Evolutionary conservation across 2,797 vertebrate genomes (phyloP).

Genomic region (Pseudomugil gertrudae): DNA sequence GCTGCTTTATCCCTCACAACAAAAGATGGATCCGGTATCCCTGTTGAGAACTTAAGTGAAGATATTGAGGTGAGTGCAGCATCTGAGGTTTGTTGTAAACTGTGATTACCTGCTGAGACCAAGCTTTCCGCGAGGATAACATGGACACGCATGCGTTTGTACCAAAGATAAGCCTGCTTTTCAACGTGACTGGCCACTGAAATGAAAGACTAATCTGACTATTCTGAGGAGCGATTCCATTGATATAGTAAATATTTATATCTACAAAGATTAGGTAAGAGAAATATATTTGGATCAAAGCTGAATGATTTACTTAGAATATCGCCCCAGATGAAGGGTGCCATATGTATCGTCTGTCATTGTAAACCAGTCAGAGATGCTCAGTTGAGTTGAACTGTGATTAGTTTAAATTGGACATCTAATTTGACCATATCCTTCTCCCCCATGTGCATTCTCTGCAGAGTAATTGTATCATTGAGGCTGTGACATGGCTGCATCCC

Average conservation of each 20-base stretch:
- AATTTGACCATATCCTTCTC: no score
- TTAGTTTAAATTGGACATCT: neutral
- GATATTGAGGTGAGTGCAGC: slow-evolving; percentile 85
- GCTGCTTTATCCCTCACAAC: slow-evolving; percentile 84
- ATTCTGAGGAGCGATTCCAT: neutral
- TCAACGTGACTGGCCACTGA: neutral
- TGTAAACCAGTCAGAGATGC: neutral
- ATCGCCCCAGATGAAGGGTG: neutral
- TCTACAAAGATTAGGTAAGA: neutral
- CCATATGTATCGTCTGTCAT: neutral
- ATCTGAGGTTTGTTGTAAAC: neutral
- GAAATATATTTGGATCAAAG: neutral
- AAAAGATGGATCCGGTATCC: slow-evolving; percentile 79
- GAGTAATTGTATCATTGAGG: no score
- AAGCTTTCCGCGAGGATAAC: neutral
- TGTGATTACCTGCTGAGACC: slow-evolving; percentile 8
- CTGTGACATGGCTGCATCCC: no score
- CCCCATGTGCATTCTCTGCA: no score
- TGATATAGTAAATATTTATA: neutral
- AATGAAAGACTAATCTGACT: neutral
- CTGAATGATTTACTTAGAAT: neutral
- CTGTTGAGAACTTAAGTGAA: slow-evolving; percentile 82
- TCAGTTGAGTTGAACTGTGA: neutral
- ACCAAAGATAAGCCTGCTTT: neutral
- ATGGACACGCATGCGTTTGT: neutral